phyloP scores from a whole-genome alignment of 2,888 invertebrate species.

The Pseudolycoriella hygida region DNA sequence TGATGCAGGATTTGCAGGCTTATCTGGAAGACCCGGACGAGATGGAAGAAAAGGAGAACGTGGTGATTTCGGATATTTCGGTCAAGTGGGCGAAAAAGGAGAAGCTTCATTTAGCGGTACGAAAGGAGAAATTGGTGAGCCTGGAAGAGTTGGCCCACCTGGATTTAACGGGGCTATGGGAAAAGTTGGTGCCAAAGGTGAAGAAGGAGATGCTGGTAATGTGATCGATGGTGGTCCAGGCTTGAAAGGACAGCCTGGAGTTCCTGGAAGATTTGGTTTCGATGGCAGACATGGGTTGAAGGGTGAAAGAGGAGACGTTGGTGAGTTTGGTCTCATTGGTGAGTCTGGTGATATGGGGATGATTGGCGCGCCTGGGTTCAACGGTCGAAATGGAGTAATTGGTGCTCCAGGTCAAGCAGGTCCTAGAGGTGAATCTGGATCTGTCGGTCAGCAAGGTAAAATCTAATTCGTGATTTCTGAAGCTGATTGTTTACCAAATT shows the following conservation, averaged over 20 bases:
- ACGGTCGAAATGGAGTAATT: constrained; percentile 22
- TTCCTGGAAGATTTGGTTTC: constrained; percentile 34
- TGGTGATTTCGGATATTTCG: constrained; percentile 5
- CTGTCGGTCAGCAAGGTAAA: background rate
- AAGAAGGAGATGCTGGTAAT: constrained; percentile 23
- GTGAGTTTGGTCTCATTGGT: constrained; percentile 37
- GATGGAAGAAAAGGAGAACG: constrained; percentile 4
- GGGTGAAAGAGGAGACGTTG: constrained; percentile 30
- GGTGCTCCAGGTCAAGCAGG: constrained; percentile 36
- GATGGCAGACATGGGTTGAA: constrained; percentile 32
- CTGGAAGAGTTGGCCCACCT: constrained; percentile 19
- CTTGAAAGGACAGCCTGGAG: constrained; percentile 42
- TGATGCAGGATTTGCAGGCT: constrained; percentile 28
- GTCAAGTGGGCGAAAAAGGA: constrained; percentile 13
- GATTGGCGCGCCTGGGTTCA: constrained; percentile 31
- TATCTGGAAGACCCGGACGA: constrained; percentile 8
- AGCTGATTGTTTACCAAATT: too few species aligned
- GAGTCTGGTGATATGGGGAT: constrained; percentile 30
- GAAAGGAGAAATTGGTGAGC: constrained; percentile 22
- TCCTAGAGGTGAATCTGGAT: constrained; percentile 29
- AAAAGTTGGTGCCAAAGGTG: constrained; percentile 27
- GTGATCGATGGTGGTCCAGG: constrained; percentile 33
- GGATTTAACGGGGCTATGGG: constrained; percentile 24
- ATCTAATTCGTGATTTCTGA: too few species aligned
- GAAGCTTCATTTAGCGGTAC: constrained; percentile 9